These are phyloP conservation scores for Platyrinchus mystaceus DNA, from an alignment of 2,797 vertebrate genomes.

Conservation along the genomic window DNA sequence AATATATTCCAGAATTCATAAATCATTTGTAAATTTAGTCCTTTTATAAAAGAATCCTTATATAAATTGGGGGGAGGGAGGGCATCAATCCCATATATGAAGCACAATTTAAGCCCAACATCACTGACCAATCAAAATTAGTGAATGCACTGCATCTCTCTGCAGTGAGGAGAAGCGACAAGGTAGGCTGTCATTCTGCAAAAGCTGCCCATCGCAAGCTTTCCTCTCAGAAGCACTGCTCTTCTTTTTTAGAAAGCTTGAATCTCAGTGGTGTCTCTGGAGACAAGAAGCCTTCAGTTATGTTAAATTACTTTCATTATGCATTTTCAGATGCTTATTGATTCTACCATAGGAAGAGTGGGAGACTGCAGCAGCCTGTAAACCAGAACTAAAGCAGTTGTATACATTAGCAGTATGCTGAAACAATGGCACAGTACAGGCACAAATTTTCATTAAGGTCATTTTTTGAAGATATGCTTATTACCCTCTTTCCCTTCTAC, in stretches of 20 bases:
- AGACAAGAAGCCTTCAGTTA: conserved; percentile 80
- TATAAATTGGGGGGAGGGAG: conserved; percentile 63
- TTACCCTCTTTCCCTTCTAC: conserved; percentile 72
- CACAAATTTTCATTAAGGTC: conserved; percentile 78
- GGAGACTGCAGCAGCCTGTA: conserved; percentile 79
- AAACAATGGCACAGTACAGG: conserved; percentile 80
- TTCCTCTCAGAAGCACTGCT: conserved; percentile 72
- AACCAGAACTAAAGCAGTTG: conserved; percentile 73
- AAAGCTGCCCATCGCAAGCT: conserved; percentile 78
- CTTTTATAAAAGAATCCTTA: conserved; percentile 73
- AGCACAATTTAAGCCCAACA: conserved; percentile 87
- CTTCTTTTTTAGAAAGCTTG: conserved; percentile 71
- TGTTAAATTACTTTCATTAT: conserved; percentile 83
- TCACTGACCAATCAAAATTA: conserved; percentile 94
- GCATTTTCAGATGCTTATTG: conserved; percentile 82
- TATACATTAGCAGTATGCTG: conserved; percentile 75
- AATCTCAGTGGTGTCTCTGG: conserved; percentile 76
- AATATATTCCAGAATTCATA: conserved; percentile 71
- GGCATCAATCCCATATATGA: conserved; percentile 74
- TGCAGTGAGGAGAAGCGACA: conserved; percentile 90
- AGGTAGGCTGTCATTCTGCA: conserved; percentile 86
- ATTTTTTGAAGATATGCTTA: conserved; percentile 74
- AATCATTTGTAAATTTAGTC: conserved; percentile 68
- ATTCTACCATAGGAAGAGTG: conserved; percentile 78
- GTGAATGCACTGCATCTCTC: conserved; percentile 94